These are phyloP conservation scores for Galago senegalensis DNA, from an alignment of 2,797 vertebrate species.

Conservation along the genomic window DNA sequence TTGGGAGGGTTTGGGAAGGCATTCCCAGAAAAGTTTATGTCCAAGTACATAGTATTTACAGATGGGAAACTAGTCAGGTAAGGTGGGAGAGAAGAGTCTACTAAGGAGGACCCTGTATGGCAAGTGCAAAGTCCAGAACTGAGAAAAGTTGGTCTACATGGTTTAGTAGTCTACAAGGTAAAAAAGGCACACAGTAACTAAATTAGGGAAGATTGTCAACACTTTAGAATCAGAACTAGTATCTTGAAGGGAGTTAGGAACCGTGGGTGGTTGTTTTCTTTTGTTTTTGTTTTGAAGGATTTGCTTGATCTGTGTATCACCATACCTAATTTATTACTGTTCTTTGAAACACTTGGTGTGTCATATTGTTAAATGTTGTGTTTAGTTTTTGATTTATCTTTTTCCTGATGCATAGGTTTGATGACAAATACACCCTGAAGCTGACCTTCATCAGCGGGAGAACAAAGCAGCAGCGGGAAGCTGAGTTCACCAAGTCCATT, in stretches of 20 bases:
- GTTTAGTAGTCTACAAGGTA: not conserved
- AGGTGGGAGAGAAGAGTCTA: not conserved
- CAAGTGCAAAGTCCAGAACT: not conserved
- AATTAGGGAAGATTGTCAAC: not conserved
- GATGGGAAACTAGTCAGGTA: slow-evolving; percentile 1
- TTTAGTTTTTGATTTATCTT: slow-evolving; percentile 72
- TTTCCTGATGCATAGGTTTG: slow-evolving; percentile 92
- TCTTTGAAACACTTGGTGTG: slow-evolving; percentile 22
- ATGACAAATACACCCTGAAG: slow-evolving; percentile 96
- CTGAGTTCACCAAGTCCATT: slow-evolving; percentile 95
- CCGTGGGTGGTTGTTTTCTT: not conserved
- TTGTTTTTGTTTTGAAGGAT: not conserved
- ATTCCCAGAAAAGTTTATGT: slow-evolving; percentile 24
- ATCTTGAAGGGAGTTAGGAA: not conserved
- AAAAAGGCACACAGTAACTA: not conserved
- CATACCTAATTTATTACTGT: not conserved
- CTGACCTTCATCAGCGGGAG: slow-evolving; percentile 94
- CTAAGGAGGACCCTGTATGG: not conserved
- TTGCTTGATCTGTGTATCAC: not conserved
- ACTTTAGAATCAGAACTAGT: not conserved
- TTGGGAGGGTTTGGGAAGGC: not conserved
- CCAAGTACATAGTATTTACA: not conserved
- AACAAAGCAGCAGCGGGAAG: slow-evolving; percentile 90
- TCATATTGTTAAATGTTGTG: slow-evolving; percentile 47
- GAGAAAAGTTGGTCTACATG: not conserved